These are phyloP conservation scores for Camponotus floridanus DNA, from an alignment of 1,140 invertebrate species.

Conservation along the genomic window DNA sequence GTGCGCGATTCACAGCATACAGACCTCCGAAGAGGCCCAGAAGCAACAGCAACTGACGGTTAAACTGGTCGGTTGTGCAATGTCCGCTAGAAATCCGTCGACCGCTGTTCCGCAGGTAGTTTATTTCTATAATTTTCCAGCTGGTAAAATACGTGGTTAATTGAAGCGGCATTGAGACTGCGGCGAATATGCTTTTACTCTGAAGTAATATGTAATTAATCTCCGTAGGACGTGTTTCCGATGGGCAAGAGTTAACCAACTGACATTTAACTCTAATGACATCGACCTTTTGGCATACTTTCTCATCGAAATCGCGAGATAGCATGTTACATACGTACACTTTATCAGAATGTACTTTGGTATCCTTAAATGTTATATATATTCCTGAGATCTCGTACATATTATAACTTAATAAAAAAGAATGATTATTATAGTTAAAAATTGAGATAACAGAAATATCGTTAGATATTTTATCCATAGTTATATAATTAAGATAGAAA, in stretches of 20 bases:
- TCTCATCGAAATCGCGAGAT: slow-evolving; percentile 6
- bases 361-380: neutral
- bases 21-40: slow-evolving; percentile 78
- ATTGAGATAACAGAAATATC: neutral
- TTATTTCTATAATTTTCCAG: slow-evolving; percentile 31
- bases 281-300: slow-evolving; percentile 53
- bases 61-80: slow-evolving; percentile 87
- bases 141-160: neutral
- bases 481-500: neutral
- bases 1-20: slow-evolving; percentile 86
- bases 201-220: slow-evolving; percentile 43
- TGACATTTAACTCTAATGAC: slow-evolving; percentile 44
- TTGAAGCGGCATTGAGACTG: neutral
- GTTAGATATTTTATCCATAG: neutral
- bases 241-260: slow-evolving; percentile 22
- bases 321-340: neutral
- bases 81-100: slow-evolving; percentile 82
- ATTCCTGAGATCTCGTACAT: neutral
- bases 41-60: slow-evolving; percentile 82
- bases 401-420: neutral
- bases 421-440: neutral
- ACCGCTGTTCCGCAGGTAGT: slow-evolving; percentile 76
- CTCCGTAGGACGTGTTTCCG: neutral
- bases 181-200: neutral
- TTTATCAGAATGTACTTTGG: neutral